Percentiles rank a stretch among this genome's conserved stretches.
Evolutionary conservation across 2,113 vertebrate species (phyloP).

Genomic region (Antechinus stuartii): DNA sequence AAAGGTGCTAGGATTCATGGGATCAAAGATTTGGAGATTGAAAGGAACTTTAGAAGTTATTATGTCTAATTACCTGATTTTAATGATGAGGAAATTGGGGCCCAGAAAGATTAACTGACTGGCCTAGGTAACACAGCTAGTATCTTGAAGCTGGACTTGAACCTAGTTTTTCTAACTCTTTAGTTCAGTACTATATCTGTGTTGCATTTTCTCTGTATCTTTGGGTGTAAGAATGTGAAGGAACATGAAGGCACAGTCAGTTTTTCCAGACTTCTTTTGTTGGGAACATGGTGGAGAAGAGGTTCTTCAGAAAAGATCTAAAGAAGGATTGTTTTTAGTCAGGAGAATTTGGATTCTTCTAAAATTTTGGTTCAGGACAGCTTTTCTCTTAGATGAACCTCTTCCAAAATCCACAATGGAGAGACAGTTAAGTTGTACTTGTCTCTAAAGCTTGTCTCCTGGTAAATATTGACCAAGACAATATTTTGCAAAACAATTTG

Average conservation of each 20-base stretch:
- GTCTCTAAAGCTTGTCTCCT: background rate
- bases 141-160: slow-evolving; percentile 9
- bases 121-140: slow-evolving; percentile 40
- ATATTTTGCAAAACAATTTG: background rate
- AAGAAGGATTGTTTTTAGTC: background rate
- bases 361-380: background rate
- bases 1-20: slow-evolving; percentile 82
- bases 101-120: slow-evolving; percentile 38
- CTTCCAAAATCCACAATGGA: background rate
- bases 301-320: background rate
- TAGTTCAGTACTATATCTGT: background rate
- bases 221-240: background rate
- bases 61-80: slow-evolving; percentile 68
- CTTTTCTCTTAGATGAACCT: background rate
- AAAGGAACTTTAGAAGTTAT: slow-evolving; percentile 65
- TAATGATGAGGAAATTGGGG: slow-evolving; percentile 49
- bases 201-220: background rate
- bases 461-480: background rate
- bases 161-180: slow-evolving; percentile 52
- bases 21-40: slow-evolving; percentile 70
- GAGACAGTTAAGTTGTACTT: background rate
- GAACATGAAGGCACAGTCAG: background rate
- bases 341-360: background rate
- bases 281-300: background rate
- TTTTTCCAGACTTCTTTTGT: background rate